Base-by-base conservation (phyloP, 2,888 invertebrate genomes). In the Cantharis lateralis region DNA sequence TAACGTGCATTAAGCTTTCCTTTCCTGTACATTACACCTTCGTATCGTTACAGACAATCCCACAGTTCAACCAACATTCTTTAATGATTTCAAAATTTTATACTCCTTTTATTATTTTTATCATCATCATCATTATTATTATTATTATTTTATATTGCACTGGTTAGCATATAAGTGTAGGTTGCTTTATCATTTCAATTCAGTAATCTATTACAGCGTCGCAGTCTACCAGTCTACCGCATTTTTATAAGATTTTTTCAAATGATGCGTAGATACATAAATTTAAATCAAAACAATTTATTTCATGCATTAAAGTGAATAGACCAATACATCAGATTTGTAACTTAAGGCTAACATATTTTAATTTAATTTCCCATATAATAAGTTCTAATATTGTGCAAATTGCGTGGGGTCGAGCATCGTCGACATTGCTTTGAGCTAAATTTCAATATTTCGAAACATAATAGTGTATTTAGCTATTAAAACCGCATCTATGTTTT, bases 291-390 rank as follows among this genome's bases (percentile, higher is more conserved):
- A 61, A 48, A 61, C 68, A 24, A 76, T 76, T 73, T 72, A 71
- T 76, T 70, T 32, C 68, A 28, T 32, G 28, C 32, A 71, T 66
- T 64, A 63, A 70, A 77, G 77, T 75, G 77, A 75, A 76, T 75
- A 77, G 71, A 80, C 77, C 77, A 80, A 82, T 84, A 82, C 81
- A 84, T 84, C 84, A 83, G 78, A 73, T 80, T 79, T 80, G 81
- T 82, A 81, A 82, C 84, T 84, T 79, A 81, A 83, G 84, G 82
- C 84, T 80, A 83, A 82, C 82, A 80, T 83, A 82, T 82, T 85
- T 83, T 85, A 84, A 85, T 85, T 85, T 84, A 84, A 84, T 84
- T 77, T 82, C 81, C 81, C 80, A 81, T 84, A 84, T 85, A 85
- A 85, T 85, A 82, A 84, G 84, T 84, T 83, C 84, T 85, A 85